A percentile compares a stretch with the other conserved stretches of the same genome.
Evolutionary conservation across 2,797 vertebrate species (phyloP).

Genomic region (Pseudochirops cupreus): DNA sequence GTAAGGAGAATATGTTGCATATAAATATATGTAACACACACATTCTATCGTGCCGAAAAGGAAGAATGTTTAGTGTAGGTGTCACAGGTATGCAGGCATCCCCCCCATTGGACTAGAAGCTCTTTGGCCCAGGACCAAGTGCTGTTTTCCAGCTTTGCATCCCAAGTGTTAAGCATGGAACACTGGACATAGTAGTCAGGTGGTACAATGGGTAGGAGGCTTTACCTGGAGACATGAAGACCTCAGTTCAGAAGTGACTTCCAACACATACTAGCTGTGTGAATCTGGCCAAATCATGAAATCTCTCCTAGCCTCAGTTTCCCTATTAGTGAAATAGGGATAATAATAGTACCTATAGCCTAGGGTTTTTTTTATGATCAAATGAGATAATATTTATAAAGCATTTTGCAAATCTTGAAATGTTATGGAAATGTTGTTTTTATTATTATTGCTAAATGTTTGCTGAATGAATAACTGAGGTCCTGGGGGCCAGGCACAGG

Average conservation of each 20-base stretch:
- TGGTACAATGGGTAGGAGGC: too few species aligned
- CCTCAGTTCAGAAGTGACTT: neutral
- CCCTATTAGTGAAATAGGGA: neutral
- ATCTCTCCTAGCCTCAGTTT: neutral
- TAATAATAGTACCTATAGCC: neutral
- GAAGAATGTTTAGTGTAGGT: neutral
- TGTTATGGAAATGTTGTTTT: neutral
- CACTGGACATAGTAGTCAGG: neutral
- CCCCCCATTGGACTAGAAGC: neutral
- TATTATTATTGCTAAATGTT: neutral
- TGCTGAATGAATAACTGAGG: neutral
- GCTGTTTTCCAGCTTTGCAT: neutral
- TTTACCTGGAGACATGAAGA: neutral
- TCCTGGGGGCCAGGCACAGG: neutral
- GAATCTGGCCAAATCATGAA: neutral
- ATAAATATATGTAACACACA: neutral
- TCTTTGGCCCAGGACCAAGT: neutral
- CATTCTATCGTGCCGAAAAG: neutral
- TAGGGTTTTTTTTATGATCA: neutral
- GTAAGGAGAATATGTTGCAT: neutral
- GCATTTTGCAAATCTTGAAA: neutral
- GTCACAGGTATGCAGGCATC: neutral
- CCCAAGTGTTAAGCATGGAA: neutral
- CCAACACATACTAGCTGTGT: neutral
- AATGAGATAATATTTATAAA: neutral